Base-by-base conservation (phyloP, 1,140 invertebrate species). In the Papilio helenus region DNA sequence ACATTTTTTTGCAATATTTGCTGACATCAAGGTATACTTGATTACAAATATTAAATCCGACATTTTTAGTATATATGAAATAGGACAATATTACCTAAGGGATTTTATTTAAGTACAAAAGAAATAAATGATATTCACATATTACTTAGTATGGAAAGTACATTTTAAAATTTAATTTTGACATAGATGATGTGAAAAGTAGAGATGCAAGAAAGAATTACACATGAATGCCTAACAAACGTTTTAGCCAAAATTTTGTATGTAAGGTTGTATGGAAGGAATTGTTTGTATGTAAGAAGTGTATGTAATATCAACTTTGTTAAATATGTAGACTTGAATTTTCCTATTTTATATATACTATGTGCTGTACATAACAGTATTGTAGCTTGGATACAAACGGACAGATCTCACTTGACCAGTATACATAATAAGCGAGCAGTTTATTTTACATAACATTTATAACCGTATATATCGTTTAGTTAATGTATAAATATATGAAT, bases 401-500 rank as follows among this genome's bases (percentile, higher is more conserved):
- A 85, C 86, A 90, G 92, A 93, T 93, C 92, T 93, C 92, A 92
- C 85, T 90, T 80, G 91, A 93, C 91, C 92, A 92, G 91, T 93
- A 93, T 93, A 84, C 77, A 82, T 81, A 84, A 83, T 83, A 85
- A 87, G 85, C 79, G 85, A 85, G 83, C 87, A 86, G 83, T 82
- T 84, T 58, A 85, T 83, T 85, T 84, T 83, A 85, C 83, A 85
- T 90, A 84, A 81, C 80, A 51, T 85, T 82, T 79, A 78, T 23
- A 61, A 87, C 85, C 34, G 79, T 84, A 80, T 81, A 78, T 86
- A 68, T 88, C 83, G 84, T 79, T 89, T 85, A 76, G 79, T 87
- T 76, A 79, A 78, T 83, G 81, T 83, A 80, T 81, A 80, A n/a
- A n/a, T n/a, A 87, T 89, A 89, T 92, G 85, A 89, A 86, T 89